Conservation (phyloP, 2,888 invertebrate genomes). For the Harpagoxenus sublaevis region DNA sequence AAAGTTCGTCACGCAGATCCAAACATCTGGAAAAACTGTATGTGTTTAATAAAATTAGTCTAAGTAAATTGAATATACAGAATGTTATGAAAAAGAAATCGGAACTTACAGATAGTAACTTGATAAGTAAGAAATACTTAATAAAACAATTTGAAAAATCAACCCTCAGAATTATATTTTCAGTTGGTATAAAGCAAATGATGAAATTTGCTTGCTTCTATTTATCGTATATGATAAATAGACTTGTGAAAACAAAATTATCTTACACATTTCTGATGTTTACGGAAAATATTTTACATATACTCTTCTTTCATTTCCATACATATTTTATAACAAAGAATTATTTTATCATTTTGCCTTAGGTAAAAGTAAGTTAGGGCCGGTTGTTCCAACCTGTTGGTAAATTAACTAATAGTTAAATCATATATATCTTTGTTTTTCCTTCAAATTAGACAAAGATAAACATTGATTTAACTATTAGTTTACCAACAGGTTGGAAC, state of each 20-base stretch:
- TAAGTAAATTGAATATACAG: constrained; percentile 5
- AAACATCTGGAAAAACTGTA: constrained; percentile 71
- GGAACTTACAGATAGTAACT: background rate
- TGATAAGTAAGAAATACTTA: background rate
- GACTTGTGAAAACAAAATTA: no score
- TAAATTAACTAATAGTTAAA: no score
- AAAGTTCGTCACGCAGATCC: constrained; percentile 80
- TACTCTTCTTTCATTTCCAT: no score
- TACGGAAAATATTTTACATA: no score
- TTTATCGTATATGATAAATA: background rate
- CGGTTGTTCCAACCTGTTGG: no score
- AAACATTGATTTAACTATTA: no score
- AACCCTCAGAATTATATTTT: background rate
- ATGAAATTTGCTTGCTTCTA: background rate
- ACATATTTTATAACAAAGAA: background rate
- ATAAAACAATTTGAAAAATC: background rate
- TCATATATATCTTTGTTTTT: no score
- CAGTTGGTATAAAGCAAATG: background rate
- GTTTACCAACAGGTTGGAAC: no score
- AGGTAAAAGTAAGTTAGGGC: background rate
- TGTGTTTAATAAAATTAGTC: constrained; percentile 50
- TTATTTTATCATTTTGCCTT: background rate
- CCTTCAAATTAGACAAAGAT: no score
- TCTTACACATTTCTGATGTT: no score
- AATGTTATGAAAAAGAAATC: background rate